Percentiles rank a stretch among this genome's conserved stretches.
These are phyloP conservation scores for Phyllotreta striolata DNA, from an alignment of 2,888 invertebrate species.

Conservation along the genomic window DNA sequence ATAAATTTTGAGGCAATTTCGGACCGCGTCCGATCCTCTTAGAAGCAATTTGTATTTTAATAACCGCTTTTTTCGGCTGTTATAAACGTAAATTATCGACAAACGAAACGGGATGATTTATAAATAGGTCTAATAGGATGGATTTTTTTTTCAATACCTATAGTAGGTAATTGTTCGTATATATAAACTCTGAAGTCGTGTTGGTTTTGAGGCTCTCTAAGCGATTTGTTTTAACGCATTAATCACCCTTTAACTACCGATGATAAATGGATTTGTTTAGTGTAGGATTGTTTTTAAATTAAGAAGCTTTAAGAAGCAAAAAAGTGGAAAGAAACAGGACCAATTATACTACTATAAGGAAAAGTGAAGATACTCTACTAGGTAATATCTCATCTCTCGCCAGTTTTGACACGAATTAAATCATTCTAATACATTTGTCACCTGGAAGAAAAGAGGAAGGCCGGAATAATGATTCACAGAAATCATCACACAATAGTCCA, in stretches of 20 bases:
- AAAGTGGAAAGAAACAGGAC: too few species aligned
- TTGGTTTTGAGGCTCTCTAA: constrained; percentile 32
- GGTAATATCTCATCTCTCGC: too few species aligned
- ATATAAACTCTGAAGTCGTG: constrained; percentile 17
- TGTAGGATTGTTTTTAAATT: too few species aligned
- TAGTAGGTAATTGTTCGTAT: constrained; percentile 29
- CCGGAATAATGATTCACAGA: constrained; percentile 35
- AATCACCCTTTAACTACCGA: constrained; percentile 19
- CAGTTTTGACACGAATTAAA: too few species aligned
- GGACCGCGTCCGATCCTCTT: constrained; percentile 41
- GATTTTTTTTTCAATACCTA: constrained; percentile 4
- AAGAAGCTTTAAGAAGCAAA: too few species aligned
- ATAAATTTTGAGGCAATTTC: constrained; percentile 52
- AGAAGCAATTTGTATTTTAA: constrained; percentile 48
- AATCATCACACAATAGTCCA: constrained; percentile 41
- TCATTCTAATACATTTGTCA: too few species aligned
- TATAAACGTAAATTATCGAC: constrained; percentile 42
- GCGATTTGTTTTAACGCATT: constrained; percentile 20
- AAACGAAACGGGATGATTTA: constrained; percentile 37
- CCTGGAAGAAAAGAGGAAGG: constrained; percentile 7
- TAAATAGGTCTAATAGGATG: constrained; percentile 27
- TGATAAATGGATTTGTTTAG: too few species aligned
- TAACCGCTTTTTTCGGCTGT: constrained; percentile 45
- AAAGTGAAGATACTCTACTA: too few species aligned
- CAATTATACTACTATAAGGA: too few species aligned